These are phyloP conservation scores for Drosophila watanabei DNA, from an alignment of 1,140 invertebrate species.

Conservation along the genomic window DNA sequence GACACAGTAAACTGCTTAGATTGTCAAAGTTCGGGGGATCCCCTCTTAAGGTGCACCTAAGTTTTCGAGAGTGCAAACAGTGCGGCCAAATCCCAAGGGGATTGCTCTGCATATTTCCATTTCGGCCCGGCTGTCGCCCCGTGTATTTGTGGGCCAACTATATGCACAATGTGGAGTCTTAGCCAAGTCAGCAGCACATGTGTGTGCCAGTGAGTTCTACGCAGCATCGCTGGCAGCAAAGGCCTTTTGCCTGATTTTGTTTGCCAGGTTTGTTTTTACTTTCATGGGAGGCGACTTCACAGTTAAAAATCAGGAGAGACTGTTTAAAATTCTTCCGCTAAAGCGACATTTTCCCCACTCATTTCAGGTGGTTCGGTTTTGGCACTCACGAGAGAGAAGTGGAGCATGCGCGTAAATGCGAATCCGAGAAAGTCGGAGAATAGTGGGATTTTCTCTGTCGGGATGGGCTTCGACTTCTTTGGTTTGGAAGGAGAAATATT, in stretches of 20 bases:
- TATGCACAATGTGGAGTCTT: conserved; percentile 28
- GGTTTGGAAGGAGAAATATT: background rate
- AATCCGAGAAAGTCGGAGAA: background rate
- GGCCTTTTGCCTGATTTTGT: conserved; percentile 49
- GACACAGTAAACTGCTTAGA: conserved; percentile 83
- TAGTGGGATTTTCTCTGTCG: conserved; percentile 16
- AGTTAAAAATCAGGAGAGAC: conserved; percentile 5
- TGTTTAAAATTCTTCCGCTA: background rate
- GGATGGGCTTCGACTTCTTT: background rate
- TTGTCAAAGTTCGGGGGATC: conserved; percentile 76
- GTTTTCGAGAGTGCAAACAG: conserved; percentile 67
- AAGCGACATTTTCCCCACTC: conserved; percentile 55
- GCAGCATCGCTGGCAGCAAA: conserved; percentile 53
- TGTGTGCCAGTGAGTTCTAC: conserved; percentile 23
- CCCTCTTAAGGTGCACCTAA: conserved; percentile 67
- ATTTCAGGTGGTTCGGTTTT: conserved; percentile 51
- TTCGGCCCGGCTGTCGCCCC: conserved; percentile 20
- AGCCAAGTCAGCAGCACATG: conserved; percentile 38
- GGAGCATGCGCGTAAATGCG: background rate
- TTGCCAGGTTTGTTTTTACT: conserved; percentile 60
- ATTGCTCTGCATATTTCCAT: conserved; percentile 55
- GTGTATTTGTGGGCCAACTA: conserved; percentile 44
- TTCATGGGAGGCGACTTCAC: conserved; percentile 26
- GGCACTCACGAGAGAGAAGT: conserved; percentile 2
- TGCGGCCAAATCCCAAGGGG: conserved; percentile 50